phyloP scores from a whole-genome alignment of 2,888 invertebrate genomes.

The Cistogaster globosa region DNA sequence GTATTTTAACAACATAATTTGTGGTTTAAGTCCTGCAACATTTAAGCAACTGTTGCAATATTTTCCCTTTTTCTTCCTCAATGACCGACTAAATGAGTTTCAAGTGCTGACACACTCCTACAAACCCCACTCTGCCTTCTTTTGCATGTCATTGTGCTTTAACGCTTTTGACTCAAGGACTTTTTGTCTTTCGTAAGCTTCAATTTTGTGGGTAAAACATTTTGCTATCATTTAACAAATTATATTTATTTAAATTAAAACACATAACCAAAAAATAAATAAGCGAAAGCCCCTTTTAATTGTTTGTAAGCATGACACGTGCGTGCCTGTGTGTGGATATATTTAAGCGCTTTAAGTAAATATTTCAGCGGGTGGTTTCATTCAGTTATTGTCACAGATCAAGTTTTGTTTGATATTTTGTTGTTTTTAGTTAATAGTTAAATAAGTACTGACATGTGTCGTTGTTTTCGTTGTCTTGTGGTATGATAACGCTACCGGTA shows the following conservation, averaged over 20 bases:
- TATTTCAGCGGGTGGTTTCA: conserved; percentile 55
- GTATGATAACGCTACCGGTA: conserved; percentile 11
- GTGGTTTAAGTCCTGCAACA: conserved; percentile 51
- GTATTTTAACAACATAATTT: conserved; percentile 70
- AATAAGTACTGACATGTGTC: conserved; percentile 63
- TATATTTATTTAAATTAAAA: conserved; percentile 35
- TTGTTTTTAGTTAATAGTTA: conserved; percentile 50
- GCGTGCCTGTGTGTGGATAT: conserved; percentile 28
- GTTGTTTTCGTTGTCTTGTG: conserved; percentile 49
- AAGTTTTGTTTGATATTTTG: conserved; percentile 46
- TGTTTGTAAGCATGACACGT: conserved; percentile 51
- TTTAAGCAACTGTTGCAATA: conserved; percentile 69
- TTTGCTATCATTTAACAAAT: conserved; percentile 57
- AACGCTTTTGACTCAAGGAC: conserved; percentile 62
- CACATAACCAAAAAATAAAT: background rate
- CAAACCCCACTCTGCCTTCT: conserved; percentile 1
- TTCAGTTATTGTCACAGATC: conserved; percentile 38
- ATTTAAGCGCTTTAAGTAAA: conserved; percentile 15
- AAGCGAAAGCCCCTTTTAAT: conserved; percentile 55
- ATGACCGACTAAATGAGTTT: conserved; percentile 40
- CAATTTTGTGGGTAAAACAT: conserved; percentile 50
- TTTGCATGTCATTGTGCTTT: conserved; percentile 7
- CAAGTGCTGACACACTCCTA: conserved; percentile 66
- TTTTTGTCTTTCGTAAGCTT: conserved; percentile 43
- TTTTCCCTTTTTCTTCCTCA: conserved; percentile 22